A percentile compares a stretch with the other conserved stretches of the same genome.
phyloP scores from a whole-genome alignment of 2,113 vertebrate species.

The Mormyrus lacerda region DNA sequence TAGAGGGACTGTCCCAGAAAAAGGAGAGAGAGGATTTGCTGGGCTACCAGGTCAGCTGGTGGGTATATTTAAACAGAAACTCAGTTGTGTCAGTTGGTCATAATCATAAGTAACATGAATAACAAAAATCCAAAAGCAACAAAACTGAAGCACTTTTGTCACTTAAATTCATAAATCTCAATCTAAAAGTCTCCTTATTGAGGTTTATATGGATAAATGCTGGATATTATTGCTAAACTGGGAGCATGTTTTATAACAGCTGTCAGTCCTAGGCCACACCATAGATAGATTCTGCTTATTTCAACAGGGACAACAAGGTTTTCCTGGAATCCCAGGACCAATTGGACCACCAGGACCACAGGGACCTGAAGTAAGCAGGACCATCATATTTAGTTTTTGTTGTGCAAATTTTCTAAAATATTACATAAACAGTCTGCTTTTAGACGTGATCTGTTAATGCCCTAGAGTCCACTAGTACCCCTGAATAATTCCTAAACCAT shows the following conservation, averaged over 20 bases:
- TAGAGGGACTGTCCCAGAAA: constrained; percentile 58
- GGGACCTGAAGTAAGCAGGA: constrained; percentile 71
- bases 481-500: background rate
- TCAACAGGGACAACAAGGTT: constrained; percentile 68
- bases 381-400: background rate
- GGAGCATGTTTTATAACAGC: background rate
- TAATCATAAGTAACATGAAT: background rate
- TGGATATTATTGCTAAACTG: background rate
- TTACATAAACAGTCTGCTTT: background rate
- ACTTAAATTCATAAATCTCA: background rate
- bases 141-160: background rate
- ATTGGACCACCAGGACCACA: constrained; percentile 51
- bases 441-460: background rate
- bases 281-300: background rate
- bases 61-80: constrained; percentile 35
- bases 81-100: background rate
- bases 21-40: constrained; percentile 79
- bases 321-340: constrained; percentile 61
- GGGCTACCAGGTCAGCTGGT: constrained; percentile 72
- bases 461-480: background rate
- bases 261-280: background rate
- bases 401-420: background rate
- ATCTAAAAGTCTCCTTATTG: background rate
- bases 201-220: background rate
- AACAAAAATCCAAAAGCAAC: background rate